phyloP scores from a whole-genome alignment of 2,797 vertebrate genomes.

The Anniella stebbinsi region DNA sequence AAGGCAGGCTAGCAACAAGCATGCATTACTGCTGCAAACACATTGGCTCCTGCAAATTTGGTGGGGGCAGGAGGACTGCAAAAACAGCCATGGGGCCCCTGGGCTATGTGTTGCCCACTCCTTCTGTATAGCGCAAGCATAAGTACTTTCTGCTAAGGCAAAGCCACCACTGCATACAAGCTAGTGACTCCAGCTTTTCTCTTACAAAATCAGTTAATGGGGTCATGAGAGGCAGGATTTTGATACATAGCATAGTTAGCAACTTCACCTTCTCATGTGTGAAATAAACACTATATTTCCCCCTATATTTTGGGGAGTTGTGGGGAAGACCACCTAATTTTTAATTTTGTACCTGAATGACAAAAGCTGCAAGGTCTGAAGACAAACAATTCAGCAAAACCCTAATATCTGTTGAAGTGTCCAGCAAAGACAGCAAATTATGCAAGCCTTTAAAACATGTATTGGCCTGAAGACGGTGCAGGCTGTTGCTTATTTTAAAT shows the following conservation, averaged over 20 bases:
- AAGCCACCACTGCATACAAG: no score
- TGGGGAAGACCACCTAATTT: neutral
- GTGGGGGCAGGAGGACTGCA: no score
- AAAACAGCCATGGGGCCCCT: no score
- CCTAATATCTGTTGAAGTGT: conserved; percentile 66
- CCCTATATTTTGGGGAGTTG: neutral
- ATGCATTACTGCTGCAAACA: no score
- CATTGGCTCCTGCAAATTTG: no score
- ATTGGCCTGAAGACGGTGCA: neutral
- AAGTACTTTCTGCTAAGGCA: no score
- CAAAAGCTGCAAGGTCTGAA: conserved; percentile 73
- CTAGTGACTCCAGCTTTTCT: no score
- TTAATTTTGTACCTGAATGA: conserved; percentile 76
- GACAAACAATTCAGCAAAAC: conserved; percentile 74
- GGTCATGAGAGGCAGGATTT: neutral
- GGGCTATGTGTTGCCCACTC: no score
- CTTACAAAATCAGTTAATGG: no score
- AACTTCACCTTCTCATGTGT: neutral
- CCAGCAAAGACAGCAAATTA: conserved; percentile 72
- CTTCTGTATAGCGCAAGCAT: no score
- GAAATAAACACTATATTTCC: neutral
- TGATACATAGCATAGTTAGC: neutral
- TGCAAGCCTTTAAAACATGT: conserved; percentile 68
- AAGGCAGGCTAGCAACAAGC: no score
- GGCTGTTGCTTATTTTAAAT: neutral